Evolutionary conservation across 1,140 invertebrate species (phyloP), one percentile per base, ranked within the genome.

Genomic region (Papilio machaon): DNA sequence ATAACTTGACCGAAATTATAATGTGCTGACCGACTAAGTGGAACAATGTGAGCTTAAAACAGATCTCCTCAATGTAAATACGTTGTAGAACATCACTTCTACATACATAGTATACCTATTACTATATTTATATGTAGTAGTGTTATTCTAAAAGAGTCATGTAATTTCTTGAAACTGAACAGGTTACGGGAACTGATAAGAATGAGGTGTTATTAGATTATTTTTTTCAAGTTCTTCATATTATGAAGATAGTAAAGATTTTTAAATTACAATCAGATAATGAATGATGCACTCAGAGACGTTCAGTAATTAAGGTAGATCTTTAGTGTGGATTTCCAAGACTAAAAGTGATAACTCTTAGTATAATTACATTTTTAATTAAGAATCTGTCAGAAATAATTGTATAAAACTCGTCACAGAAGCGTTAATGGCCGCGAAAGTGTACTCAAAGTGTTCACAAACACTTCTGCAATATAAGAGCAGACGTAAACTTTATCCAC

Each of bases 1-100:
- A 76, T 76, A 76, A 52, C 74, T 76, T 76, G 43, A 47, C 74
- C 74, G 47, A 76, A 76, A 52, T 52, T 35, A 49, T 76, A 75
- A 70, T 30, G 38, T 7, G 64, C 64, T 64, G 60, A 30, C 60
- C 64, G 64, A 70, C 5, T 70, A 70, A 70, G 64, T 70, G 23
- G 60, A 13, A 47, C 74, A 30, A 49, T 52, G 19, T 46, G n/a
- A 58, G 54, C 54, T 58, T 58, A 19, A 10, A n/a, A 58, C 54
- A 58, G 54, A 17, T 58, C 54, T 49, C 0, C 47, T 58, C 54
- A 58, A 58, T 58, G 54, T 19, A 58, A 58, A 58, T 58, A 58
- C 54, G n/a, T 19, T 58, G n/a, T 19, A n/a, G 6, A 58, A 58
- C n/a, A 58, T 19, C 17, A 58, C 2, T 58, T 19, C n/a, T 54